A percentile compares a stretch with the other conserved stretches of the same genome.
Conservation (phyloP, 2,113 vertebrate genomes). For the Aptenodytes forsteri region DNA sequence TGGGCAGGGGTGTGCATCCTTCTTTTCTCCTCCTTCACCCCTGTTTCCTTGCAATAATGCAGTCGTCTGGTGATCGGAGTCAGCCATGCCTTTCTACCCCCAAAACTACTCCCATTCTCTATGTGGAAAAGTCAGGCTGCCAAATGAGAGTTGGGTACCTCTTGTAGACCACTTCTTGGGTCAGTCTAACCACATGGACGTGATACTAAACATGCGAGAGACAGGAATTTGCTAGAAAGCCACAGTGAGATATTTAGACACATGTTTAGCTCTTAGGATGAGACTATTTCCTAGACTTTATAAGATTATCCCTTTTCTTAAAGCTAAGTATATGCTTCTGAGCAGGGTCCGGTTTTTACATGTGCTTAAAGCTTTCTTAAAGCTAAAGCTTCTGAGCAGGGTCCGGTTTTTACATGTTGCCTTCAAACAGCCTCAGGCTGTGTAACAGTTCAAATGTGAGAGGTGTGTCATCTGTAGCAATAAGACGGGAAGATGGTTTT, state of each 20-base stretch:
- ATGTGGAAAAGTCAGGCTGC: neutral
- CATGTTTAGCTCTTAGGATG: neutral
- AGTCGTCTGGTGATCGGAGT: neutral
- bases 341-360: neutral
- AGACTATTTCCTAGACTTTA: neutral
- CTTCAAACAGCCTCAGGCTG: neutral
- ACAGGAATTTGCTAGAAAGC: neutral
- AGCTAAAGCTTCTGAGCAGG: neutral
- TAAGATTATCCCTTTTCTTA: neutral
- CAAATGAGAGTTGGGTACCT: neutral
- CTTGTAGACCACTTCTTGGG: neutral
- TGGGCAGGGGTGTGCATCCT: neutral
- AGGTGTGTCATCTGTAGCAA: neutral
- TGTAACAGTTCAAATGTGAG: neutral
- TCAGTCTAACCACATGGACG: neutral
- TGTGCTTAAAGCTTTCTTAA: neutral
- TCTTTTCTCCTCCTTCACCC: neutral
- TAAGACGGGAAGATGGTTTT: neutral
- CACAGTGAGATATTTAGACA: neutral
- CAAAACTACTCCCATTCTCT: neutral
- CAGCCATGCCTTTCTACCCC: neutral
- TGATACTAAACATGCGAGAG: neutral
- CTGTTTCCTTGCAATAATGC: neutral
- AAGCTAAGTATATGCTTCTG: neutral
- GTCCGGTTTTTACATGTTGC: neutral